Evolutionary conservation across 2,888 invertebrate genomes (phyloP).

Genomic region (Apocheima hispidaria): DNA sequence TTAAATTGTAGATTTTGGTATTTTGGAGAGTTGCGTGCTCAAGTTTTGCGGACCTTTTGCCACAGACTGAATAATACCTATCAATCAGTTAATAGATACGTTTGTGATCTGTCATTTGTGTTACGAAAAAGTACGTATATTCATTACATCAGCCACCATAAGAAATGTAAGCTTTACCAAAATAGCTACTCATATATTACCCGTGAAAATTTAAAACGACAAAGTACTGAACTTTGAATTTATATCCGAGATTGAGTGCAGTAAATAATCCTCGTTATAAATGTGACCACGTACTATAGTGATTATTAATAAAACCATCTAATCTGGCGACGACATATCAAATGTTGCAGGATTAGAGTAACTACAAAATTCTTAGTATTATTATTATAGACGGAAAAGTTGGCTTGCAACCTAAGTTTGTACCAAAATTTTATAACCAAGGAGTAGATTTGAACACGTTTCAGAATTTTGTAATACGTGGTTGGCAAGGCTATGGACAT

Average conservation of each 20-base stretch:
- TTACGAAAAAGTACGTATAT: no score
- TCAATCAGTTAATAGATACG: no score
- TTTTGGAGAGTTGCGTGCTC: no score
- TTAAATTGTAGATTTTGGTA: neutral
- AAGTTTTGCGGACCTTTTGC: no score
- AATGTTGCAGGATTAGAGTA: conserved; percentile 20
- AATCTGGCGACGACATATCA: conserved; percentile 32
- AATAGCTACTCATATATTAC: neutral
- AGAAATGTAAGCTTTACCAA: neutral
- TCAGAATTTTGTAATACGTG: no score
- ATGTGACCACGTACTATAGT: conserved; percentile 21
- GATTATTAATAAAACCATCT: conserved; percentile 34
- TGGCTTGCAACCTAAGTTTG: neutral
- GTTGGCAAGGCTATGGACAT: no score
- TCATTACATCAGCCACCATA: neutral
- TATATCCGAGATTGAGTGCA: neutral
- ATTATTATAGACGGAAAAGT: neutral
- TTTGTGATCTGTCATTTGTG: no score
- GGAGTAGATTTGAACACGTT: no score
- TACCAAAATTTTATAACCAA: no score
- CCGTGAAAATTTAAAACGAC: conserved; percentile 9
- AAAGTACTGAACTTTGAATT: conserved; percentile 1
- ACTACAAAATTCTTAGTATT: no score
- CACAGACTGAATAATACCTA: no score
- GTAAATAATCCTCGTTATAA: conserved; percentile 19